These are phyloP conservation scores for Sebastolobus altivelis DNA, from an alignment of 2,797 vertebrate genomes.

Conservation along the genomic window DNA sequence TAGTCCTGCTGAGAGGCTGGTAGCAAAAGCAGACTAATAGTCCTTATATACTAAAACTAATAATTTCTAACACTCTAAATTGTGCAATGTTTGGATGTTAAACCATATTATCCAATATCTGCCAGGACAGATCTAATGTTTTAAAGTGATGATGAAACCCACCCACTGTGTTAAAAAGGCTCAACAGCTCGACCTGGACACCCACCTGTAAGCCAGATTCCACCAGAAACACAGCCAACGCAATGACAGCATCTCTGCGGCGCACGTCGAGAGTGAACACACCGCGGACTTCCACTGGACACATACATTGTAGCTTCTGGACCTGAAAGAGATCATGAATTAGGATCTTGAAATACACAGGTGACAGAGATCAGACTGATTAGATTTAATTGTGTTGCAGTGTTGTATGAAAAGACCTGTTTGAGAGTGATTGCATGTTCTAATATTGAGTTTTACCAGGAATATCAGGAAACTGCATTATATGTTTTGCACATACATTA, in stretches of 20 bases:
- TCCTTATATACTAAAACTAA: background rate
- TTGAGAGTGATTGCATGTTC: background rate
- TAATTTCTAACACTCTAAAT: background rate
- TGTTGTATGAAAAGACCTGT: background rate
- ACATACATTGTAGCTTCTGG: conserved; percentile 97
- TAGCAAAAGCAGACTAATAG: background rate
- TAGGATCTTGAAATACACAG: background rate
- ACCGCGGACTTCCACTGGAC: conserved; percentile 93
- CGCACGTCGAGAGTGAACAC: conserved; percentile 94
- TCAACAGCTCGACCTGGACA: background rate
- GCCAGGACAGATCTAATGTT: background rate
- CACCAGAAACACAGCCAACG: conserved; percentile 94
- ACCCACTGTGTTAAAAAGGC: background rate
- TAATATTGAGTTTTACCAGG: background rate
- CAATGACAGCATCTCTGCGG: conserved; percentile 95
- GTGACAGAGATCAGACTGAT: background rate
- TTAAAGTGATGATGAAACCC: background rate
- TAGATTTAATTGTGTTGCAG: background rate
- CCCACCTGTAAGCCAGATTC: conserved; percentile 96
- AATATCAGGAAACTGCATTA: background rate
- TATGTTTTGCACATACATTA: background rate
- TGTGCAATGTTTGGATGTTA: background rate
- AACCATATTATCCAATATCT: background rate
- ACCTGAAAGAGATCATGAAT: conserved; percentile 82
- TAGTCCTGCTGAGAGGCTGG: conserved; percentile 20